phyloP scores from a whole-genome alignment of 2,797 vertebrate species.

The Crax fasciolata region DNA sequence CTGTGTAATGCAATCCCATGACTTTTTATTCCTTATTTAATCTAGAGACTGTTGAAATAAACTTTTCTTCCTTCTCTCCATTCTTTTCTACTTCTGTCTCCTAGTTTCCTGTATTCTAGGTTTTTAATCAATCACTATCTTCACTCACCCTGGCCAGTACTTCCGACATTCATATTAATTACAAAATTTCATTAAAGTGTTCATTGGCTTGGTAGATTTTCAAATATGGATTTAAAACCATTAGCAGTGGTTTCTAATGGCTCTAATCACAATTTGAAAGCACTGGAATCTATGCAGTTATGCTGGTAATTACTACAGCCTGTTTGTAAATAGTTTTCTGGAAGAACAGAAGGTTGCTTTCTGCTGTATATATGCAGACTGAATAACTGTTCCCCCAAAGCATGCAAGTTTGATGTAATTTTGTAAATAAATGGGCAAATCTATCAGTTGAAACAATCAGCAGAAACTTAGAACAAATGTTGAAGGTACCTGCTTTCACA shows the following conservation, averaged over 20 bases:
- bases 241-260: background rate
- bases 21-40: background rate
- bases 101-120: background rate
- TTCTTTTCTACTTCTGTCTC: background rate
- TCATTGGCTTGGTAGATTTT: background rate
- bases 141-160: background rate
- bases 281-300: background rate
- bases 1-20: background rate
- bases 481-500: background rate
- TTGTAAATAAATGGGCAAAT: background rate
- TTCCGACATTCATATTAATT: background rate
- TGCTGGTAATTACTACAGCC: background rate
- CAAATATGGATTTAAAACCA: background rate
- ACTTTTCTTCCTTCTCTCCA: background rate
- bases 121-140: background rate
- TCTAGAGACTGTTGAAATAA: background rate
- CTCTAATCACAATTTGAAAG: background rate
- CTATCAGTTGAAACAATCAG: background rate
- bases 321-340: background rate
- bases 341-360: background rate
- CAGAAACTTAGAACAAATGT: background rate
- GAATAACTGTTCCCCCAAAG: background rate
- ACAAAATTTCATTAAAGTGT: background rate
- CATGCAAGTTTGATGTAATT: background rate
- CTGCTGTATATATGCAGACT: background rate